Evolutionary conservation across 2,113 vertebrate species (phyloP).

Genomic region (Saguinus midas): DNA sequence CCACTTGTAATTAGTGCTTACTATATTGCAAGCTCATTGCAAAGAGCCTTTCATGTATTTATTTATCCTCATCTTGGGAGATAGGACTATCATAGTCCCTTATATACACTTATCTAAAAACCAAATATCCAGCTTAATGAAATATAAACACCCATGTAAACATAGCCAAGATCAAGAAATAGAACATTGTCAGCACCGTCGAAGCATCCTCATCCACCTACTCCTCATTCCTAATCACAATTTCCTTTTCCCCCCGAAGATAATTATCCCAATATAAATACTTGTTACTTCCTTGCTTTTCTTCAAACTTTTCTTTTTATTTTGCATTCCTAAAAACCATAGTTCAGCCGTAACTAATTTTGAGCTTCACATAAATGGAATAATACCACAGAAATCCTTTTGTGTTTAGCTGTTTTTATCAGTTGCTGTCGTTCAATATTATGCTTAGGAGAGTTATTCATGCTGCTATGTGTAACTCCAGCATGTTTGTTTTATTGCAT

Average conservation of each 20-base stretch:
- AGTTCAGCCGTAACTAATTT: background rate
- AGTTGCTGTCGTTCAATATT: background rate
- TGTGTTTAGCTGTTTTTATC: background rate
- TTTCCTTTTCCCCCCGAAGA: background rate
- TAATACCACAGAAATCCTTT: background rate
- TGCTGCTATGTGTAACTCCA: background rate
- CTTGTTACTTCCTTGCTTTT: background rate
- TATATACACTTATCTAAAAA: background rate
- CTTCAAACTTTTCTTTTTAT: background rate
- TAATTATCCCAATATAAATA: background rate
- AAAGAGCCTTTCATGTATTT: background rate
- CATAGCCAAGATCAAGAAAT: background rate
- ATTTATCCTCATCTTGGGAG: background rate
- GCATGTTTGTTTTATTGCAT: background rate
- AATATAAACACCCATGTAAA: background rate
- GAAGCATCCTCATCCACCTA: background rate
- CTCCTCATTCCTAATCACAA: background rate
- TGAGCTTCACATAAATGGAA: background rate
- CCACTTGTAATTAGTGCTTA: background rate
- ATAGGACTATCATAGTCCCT: background rate
- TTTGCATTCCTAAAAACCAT: background rate
- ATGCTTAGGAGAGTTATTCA: background rate
- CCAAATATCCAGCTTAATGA: background rate
- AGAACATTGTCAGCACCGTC: no score
- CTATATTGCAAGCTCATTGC: background rate